Conservation (phyloP, 2,113 vertebrate species). For the Aptenodytes forsteri region DNA sequence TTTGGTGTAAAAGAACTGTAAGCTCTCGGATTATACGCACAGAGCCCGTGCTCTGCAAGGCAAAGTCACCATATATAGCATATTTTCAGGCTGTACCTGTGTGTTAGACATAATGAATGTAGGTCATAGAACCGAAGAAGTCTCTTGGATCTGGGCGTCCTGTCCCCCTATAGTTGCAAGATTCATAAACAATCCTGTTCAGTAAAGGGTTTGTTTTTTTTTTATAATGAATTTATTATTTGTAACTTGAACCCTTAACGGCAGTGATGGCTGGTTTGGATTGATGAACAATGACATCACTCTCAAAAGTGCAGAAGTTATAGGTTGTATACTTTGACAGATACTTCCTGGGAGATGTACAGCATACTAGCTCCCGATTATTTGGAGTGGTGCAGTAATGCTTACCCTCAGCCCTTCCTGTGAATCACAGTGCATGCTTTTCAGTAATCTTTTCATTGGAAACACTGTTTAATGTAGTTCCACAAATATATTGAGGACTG, state of each 20-base stretch:
- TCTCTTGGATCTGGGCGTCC: not conserved
- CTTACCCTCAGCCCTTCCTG: not conserved
- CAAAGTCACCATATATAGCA: not conserved
- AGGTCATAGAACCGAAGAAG: not conserved
- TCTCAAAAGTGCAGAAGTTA: not conserved
- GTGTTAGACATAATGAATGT: not conserved
- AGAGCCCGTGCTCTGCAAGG: not conserved
- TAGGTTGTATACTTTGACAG: not conserved
- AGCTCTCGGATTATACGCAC: accelerated
- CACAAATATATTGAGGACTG: not conserved
- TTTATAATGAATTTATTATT: not conserved
- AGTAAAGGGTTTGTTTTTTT: not conserved
- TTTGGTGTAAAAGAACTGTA: not conserved
- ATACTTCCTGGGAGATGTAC: not conserved
- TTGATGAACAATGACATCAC: not conserved
- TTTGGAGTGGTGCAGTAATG: not conserved
- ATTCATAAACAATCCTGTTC: not conserved
- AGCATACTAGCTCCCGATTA: not conserved
- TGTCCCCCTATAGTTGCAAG: accelerated
- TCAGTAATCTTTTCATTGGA: not conserved
- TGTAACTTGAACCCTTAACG: not conserved
- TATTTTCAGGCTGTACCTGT: not conserved
- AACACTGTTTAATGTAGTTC: not conserved
- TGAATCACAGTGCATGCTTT: not conserved
- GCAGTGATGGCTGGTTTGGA: not conserved